A percentile compares a stretch with the other conserved stretches of the same genome.
phyloP scores from a whole-genome alignment of 1,140 invertebrate genomes.

The Eufriesea mexicana region DNA sequence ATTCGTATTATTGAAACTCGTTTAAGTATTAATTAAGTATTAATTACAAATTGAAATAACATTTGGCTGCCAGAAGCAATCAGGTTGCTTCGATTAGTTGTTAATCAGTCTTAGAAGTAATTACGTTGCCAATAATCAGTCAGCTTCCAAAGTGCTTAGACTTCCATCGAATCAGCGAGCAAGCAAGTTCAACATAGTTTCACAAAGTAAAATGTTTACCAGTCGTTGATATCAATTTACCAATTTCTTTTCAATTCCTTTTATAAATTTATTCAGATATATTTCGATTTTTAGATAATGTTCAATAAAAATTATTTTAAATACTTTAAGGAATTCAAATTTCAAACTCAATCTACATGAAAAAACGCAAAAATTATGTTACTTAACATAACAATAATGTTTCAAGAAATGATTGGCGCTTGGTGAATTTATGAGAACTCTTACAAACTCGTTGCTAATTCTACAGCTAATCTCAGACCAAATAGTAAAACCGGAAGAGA shows the following conservation, averaged over 20 bases:
- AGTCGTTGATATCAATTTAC: neutral
- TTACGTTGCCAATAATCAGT: constrained; percentile 8
- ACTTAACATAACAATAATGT: too few species aligned
- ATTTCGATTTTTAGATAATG: too few species aligned
- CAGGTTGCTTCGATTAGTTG: neutral
- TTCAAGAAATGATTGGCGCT: too few species aligned
- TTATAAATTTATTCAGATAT: too few species aligned
- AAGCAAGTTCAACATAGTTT: neutral
- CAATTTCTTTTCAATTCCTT: neutral
- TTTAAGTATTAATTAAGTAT: neutral
- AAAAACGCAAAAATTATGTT: too few species aligned
- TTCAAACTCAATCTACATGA: too few species aligned
- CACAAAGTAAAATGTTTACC: neutral
- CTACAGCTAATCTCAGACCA: too few species aligned
- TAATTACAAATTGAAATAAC: neutral
- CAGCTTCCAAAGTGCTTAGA: neutral
- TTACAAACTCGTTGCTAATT: too few species aligned
- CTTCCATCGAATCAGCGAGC: neutral
- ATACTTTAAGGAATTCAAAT: too few species aligned
- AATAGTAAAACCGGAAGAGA: too few species aligned
- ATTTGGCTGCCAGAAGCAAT: neutral
- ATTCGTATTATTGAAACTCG: neutral
- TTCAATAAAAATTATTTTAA: too few species aligned
- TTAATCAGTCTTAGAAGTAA: constrained; percentile 4
- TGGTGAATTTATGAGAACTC: too few species aligned